Evolutionary conservation across 2,797 vertebrate species (phyloP).

Genomic region (Sebastes diploproa): DNA sequence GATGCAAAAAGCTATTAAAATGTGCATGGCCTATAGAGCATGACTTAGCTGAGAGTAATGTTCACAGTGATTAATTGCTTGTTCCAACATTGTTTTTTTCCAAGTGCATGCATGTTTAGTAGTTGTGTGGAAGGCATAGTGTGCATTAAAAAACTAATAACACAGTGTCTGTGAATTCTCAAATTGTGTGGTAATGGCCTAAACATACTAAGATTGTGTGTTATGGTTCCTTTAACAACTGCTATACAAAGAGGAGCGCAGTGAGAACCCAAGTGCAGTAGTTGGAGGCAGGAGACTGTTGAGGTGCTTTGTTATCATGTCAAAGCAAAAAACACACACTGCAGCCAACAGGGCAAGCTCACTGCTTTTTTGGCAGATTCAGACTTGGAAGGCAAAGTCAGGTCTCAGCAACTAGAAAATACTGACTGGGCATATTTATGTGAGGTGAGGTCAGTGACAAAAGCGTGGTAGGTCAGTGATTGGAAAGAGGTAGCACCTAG

Average conservation of each 20-base stretch:
- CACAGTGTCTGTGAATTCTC: neutral
- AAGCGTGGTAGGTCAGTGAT: neutral
- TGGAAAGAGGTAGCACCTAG: neutral
- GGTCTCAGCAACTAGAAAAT: neutral
- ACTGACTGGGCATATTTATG: neutral
- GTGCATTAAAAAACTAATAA: neutral
- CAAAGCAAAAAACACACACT: neutral
- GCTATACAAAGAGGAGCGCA: neutral
- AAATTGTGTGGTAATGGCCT: neutral
- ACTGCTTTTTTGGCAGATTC: neutral
- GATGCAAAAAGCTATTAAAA: neutral
- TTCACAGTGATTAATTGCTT: neutral
- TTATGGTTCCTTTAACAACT: neutral
- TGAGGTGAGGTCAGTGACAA: neutral
- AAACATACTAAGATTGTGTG: neutral
- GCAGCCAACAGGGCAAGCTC: neutral
- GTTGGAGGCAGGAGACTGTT: neutral
- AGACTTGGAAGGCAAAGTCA: neutral
- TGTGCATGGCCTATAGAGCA: too few species aligned
- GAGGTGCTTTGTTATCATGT: neutral
- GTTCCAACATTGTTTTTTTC: neutral
- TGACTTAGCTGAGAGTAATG: neutral
- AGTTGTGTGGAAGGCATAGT: neutral
- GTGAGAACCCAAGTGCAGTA: neutral
- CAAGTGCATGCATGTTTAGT: neutral